Evolutionary conservation across 2,113 vertebrate species (phyloP), one percentile per base, ranked within the genome.

Genomic region (Bostrychus sinensis): DNA sequence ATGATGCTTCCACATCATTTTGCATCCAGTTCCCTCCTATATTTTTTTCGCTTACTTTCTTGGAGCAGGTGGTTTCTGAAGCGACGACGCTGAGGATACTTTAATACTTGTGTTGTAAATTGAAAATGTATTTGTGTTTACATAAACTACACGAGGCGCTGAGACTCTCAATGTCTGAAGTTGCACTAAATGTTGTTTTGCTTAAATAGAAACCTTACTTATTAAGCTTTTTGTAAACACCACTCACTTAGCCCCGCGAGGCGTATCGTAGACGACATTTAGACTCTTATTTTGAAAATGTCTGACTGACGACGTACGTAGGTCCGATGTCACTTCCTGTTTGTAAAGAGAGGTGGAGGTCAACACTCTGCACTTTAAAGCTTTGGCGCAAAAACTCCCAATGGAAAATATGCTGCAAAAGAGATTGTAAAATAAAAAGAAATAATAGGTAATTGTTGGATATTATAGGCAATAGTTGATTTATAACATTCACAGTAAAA

Each of bases 51-150:
- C n/a, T n/a, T n/a, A n/a, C n/a, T 51, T 51, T 66, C 70, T 71
- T 54, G 7, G 19, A 9, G 13, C 43, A 6, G 0, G 0, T 7
- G 56, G 63, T 85, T 86, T 84, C 82, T 81, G 82, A 54, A 70
- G 63, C 7, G 48, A 28, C 25, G 82, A 68, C 75, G 26, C 51
- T 23, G 73, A 69, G 61, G 60, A 70, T 70, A 13, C 66, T 80
- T 77, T 80, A 58, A 85, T 86, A 78, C 81, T 86, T 86, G 82
- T 88, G 84, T 90, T 88, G 85, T 86, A 60, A 77, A 82, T 85
- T 72, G 65, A 71, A 67, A 50, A 81, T 66, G 82, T 85, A 75
- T 81, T 87, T 86, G 80, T 85, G 86, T 90, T 89, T 77, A 78
- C 85, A 80, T 72, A 23, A 48, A 75, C 57, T 22, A 81, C 80